These are phyloP conservation scores for Ramazzottius varieornatus DNA, from an alignment of 2,888 invertebrate species.

Conservation along the genomic window DNA sequence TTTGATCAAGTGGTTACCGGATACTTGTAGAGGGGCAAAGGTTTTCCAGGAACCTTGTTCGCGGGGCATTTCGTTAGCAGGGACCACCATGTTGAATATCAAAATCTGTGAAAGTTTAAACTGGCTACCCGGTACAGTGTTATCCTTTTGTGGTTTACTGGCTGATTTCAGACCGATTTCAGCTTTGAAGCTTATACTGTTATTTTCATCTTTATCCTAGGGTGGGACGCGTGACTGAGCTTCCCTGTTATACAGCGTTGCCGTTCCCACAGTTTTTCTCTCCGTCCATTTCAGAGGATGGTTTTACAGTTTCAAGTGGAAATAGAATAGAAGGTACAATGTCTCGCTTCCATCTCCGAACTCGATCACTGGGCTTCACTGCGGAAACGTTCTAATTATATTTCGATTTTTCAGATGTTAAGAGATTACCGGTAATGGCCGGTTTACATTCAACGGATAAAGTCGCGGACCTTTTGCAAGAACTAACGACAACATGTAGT, in stretches of 20 bases:
- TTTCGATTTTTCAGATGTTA: background rate
- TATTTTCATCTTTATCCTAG: background rate
- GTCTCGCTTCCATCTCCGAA: background rate
- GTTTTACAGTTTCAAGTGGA: background rate
- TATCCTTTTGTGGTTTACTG: no score
- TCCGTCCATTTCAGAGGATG: background rate
- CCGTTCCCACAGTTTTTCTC: constrained; percentile 3
- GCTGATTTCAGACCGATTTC: no score
- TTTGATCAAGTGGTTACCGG: no score
- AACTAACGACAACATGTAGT: background rate
- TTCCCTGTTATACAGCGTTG: background rate
- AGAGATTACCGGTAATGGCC: background rate
- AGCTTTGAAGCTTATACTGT: no score
- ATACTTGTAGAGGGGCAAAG: no score
- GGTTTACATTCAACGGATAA: background rate
- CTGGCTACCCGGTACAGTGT: no score
- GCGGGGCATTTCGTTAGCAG: no score
- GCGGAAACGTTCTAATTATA: background rate
- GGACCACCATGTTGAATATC: no score
- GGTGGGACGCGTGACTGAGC: background rate
- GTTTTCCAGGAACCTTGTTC: background rate
- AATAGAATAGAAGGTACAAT: background rate
- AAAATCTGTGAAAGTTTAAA: no score
- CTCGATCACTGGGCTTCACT: background rate
- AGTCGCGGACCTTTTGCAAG: background rate